Base-by-base conservation (phyloP, 2,888 invertebrate genomes). In the Pristionchus mayeri region DNA sequence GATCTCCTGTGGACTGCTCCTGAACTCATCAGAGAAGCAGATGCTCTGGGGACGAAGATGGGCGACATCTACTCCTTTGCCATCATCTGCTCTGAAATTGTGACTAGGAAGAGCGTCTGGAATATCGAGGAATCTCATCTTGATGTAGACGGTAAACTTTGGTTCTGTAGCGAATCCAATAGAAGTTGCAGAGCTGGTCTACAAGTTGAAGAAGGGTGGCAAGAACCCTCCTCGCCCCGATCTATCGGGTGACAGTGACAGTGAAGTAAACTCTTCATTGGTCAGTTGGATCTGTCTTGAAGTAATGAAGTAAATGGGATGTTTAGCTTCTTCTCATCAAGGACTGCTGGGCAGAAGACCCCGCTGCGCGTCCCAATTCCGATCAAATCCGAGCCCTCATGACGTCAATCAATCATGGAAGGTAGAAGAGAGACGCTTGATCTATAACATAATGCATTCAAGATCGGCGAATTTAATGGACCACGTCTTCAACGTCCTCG, bases 1-100 rank as follows among this genome's bases (percentile, higher is more conserved):
- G 90, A 90, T 40, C 75, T 90, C 24, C 85, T 90, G 1, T 90
- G 90, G 90, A 90, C 88, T 11, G 89, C 90, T 16, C 90, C 90
- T 1, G 90, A 90, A 88, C 52, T 85, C 21, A 71, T 88, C 18
- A 88, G 88, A 1, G 85, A 81, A 3, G 80, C 78, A 30, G 50
- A 83, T 24, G 21, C 57, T 9, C 24, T 82, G 7, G 88, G 87
- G 9, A 79, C 84, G 21, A 85, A 88, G 67, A 3, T 52, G 9
- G 81, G 57, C 30, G 81, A 81, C 60, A 57, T 81, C 57, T 81
- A 81, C 60, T 34, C 79, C 87, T 30, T 88, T 79, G 88, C 90
- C 18, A 88, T 90, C 40, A 85, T 90, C 48, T 88, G 87, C 52
- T 81, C 85, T 18, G 87, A 87, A 50, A 85, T 87, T 40, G 37